phyloP scores from a whole-genome alignment of 2,797 vertebrate genomes.

The Pseudochirops cupreus region DNA sequence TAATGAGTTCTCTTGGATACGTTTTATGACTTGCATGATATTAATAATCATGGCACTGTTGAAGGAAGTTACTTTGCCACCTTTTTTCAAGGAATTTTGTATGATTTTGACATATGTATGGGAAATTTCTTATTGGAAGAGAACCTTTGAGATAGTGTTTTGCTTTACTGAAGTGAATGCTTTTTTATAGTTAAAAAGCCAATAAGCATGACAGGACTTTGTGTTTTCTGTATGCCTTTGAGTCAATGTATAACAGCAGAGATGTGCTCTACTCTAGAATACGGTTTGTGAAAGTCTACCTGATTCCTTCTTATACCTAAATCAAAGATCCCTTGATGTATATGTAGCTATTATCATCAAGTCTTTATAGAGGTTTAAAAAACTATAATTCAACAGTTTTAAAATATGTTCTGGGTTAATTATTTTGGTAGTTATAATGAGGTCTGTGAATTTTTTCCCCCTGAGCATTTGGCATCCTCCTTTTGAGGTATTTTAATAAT shows the following conservation, averaged over 20 bases:
- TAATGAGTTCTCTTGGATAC: background rate
- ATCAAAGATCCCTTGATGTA: background rate
- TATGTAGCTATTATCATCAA: background rate
- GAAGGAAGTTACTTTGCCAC: background rate
- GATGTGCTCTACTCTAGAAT: background rate
- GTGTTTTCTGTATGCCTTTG: background rate
- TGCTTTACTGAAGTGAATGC: background rate
- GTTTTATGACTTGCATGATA: background rate
- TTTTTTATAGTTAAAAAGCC: background rate
- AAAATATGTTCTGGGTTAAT: background rate
- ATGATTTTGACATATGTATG: background rate
- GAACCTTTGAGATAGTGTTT: background rate
- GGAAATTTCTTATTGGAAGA: background rate
- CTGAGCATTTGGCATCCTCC: background rate
- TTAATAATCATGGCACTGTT: background rate
- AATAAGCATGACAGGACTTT: background rate
- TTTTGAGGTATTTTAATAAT: background rate
- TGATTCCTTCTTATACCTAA: background rate
- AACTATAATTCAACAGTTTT: slow-evolving; percentile 1
- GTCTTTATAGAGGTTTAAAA: background rate
- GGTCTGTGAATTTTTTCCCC: background rate
- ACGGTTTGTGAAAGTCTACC: background rate
- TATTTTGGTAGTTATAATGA: background rate
- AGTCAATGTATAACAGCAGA: background rate
- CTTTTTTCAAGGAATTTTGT: background rate